Evolutionary conservation across 2,797 vertebrate genomes (phyloP).

Genomic region (Rhinoraja longicauda): DNA sequence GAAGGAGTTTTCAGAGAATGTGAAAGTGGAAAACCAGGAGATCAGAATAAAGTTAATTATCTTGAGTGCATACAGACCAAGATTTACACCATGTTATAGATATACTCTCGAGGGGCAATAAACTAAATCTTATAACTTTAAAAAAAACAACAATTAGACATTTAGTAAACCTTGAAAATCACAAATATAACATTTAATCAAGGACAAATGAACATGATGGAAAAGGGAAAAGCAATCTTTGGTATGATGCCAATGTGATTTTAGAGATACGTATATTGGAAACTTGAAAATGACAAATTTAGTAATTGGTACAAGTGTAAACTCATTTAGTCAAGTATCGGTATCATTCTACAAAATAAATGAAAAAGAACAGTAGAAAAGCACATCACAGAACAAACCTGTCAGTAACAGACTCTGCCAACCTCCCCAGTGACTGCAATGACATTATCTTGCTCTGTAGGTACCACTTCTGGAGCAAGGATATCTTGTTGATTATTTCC

Average conservation of each 20-base stretch:
- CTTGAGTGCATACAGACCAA: too few relatives aligned
- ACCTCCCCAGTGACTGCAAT: conserved; percentile 46
- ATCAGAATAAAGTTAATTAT: background rate
- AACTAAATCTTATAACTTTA: background rate
- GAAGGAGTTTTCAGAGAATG: background rate
- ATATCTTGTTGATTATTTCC: conserved; percentile 48
- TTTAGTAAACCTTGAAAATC: background rate
- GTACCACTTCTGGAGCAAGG: conserved; percentile 49
- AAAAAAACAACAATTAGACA: background rate
- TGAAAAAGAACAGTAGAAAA: background rate
- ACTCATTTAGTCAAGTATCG: background rate
- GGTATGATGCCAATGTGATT: background rate
- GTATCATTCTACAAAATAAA: background rate
- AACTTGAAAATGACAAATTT: background rate
- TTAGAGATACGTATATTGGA: background rate
- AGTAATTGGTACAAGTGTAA: background rate
- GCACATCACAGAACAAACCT: conserved; percentile 43
- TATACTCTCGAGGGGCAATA: background rate
- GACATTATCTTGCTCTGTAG: conserved; percentile 40
- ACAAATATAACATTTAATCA: background rate
- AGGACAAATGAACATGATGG: background rate
- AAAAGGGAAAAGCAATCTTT: background rate
- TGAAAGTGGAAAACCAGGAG: background rate
- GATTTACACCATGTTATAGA: background rate
- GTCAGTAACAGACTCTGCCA: conserved; percentile 52